A percentile compares a stretch with the other conserved stretches of the same genome.
Conservation (phyloP, 2,113 vertebrate species). For the Xenopus borealis region DNA sequence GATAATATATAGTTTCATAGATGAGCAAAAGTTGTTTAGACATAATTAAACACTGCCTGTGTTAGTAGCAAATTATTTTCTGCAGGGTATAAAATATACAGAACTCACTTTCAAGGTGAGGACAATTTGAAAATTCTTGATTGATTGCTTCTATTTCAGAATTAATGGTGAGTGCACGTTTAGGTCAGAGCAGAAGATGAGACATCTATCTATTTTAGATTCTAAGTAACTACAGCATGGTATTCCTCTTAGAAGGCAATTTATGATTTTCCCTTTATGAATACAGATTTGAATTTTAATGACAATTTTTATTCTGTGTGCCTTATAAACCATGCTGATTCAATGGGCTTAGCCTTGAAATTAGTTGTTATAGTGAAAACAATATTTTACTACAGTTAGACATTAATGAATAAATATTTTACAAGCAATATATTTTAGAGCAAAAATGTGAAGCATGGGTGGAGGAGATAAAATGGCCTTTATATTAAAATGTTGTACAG, state of each 20-base stretch:
- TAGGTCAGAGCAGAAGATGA: conserved; percentile 38
- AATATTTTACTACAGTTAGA: neutral
- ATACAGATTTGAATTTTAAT: conserved; percentile 34
- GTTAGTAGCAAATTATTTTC: conserved; percentile 10
- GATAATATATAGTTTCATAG: conserved; percentile 7
- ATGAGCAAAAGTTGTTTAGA: conserved; percentile 18
- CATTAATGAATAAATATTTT: neutral
- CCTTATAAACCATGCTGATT: neutral
- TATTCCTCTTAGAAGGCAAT: conserved; percentile 12
- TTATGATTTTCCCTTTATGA: conserved; percentile 39
- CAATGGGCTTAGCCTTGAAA: neutral
- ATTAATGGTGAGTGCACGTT: conserved; percentile 45
- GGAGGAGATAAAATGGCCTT: too few species aligned
- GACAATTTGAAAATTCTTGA: conserved; percentile 41
- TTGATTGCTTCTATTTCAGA: conserved; percentile 43
- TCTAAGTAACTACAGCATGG: conserved; percentile 33
- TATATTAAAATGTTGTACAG: too few species aligned
- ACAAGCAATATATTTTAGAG: too few species aligned
- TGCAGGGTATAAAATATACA: conserved; percentile 25
- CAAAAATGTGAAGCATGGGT: too few species aligned
- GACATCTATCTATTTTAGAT: conserved; percentile 43
- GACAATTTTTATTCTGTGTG: conserved; percentile 4
- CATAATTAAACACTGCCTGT: conserved; percentile 35
- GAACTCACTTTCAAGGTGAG: conserved; percentile 37
- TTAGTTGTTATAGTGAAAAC: neutral